Percentiles rank a stretch among this genome's conserved stretches.
phyloP scores from a whole-genome alignment of 2,113 vertebrate species.

The Nannospalax galili region DNA sequence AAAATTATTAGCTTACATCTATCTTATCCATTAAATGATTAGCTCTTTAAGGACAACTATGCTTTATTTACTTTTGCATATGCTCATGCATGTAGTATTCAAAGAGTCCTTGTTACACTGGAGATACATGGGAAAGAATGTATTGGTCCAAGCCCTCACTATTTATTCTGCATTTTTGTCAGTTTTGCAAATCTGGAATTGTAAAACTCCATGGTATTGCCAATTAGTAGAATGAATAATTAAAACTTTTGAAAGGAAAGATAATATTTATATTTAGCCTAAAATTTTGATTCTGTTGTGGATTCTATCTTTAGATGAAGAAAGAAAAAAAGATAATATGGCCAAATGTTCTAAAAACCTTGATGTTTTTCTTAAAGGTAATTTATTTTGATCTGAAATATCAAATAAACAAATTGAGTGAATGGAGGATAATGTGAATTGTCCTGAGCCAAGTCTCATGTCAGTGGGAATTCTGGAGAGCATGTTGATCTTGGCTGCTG shows the following conservation, averaged over 20 bases:
- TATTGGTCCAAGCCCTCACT: background rate
- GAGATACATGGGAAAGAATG: background rate
- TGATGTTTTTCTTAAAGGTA: background rate
- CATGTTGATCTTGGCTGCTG: constrained; percentile 38
- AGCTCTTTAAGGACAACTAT: background rate
- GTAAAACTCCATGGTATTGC: background rate
- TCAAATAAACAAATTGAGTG: background rate
- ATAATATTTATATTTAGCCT: background rate
- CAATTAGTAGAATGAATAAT: constrained; percentile 25
- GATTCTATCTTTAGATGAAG: background rate
- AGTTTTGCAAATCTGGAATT: constrained; percentile 20
- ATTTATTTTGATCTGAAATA: background rate
- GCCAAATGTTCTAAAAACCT: background rate
- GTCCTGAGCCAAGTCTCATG: background rate
- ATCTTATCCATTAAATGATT: background rate
- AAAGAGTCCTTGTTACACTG: constrained; percentile 14
- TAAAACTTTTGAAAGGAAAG: background rate
- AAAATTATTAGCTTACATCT: background rate
- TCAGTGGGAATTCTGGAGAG: constrained; percentile 52
- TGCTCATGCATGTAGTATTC: background rate
- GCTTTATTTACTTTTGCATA: constrained; percentile 14
- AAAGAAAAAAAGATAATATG: background rate
- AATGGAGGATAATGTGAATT: constrained; percentile 16
- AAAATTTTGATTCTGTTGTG: background rate
- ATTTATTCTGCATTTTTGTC: background rate